Conservation (phyloP, 2,113 vertebrate species). For the Lontra canadensis region DNA sequence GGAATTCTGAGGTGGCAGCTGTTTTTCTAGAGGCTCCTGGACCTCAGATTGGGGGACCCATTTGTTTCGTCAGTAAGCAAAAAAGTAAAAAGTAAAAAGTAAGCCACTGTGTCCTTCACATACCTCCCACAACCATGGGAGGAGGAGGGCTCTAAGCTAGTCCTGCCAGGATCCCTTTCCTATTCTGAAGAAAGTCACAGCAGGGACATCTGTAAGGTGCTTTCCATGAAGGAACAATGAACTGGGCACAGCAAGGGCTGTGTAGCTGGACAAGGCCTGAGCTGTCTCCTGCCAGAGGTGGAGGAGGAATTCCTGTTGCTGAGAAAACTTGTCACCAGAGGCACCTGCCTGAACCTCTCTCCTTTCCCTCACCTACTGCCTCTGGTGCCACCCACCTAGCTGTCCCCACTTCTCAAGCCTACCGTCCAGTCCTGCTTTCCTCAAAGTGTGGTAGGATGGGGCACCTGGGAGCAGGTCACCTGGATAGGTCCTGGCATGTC, state of each 20-base stretch:
- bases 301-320: background rate
- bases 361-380: background rate
- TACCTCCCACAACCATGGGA: too few species aligned
- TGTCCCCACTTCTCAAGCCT: background rate
- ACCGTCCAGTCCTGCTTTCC: background rate
- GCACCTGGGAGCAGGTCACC: background rate
- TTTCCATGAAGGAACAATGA: background rate
- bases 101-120: background rate
- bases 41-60: background rate
- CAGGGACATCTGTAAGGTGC: background rate
- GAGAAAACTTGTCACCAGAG: background rate
- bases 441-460: background rate
- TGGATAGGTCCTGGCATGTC: background rate
- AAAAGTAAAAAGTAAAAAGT: background rate
- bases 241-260: background rate
- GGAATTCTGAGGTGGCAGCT: background rate
- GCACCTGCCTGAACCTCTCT: background rate
- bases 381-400: background rate
- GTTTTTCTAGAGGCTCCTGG: background rate
- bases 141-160: background rate
- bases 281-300: background rate
- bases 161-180: background rate
- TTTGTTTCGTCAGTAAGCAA: slow-evolving; percentile 1
- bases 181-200: background rate
- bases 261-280: background rate